Conservation (phyloP, 2,888 invertebrate species). For the Zootermopsis nevadensis region DNA sequence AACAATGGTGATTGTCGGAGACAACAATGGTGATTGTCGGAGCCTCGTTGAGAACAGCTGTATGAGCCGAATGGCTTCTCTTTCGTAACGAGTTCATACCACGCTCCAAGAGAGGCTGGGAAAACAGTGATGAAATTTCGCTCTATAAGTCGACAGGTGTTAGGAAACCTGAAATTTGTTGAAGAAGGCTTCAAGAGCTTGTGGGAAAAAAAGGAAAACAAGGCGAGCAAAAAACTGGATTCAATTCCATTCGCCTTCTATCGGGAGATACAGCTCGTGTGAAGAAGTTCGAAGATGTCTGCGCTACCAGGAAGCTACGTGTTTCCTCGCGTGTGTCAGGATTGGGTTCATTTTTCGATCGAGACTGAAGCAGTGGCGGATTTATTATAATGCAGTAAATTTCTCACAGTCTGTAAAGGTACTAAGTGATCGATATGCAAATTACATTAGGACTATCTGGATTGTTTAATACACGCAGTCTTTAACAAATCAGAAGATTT, state of each 20-base stretch:
- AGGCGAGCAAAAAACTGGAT: neutral
- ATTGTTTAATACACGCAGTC: too few relatives aligned
- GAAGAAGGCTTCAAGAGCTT: neutral
- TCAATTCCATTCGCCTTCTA: neutral
- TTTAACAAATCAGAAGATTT: too few relatives aligned
- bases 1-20: too few relatives aligned
- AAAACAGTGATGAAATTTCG: neutral
- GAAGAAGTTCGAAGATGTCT: neutral
- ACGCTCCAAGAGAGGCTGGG: neutral
- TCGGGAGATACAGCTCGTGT: neutral
- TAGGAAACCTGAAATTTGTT: neutral
- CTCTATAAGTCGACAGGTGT: neutral
- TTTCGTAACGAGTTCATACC: too few relatives aligned
- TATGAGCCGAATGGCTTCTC: too few relatives aligned
- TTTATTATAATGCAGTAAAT: too few relatives aligned
- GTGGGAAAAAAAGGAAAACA: too few relatives aligned
- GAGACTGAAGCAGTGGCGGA: neutral
- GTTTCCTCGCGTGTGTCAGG: neutral
- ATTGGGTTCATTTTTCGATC: neutral
- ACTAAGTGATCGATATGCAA: too few relatives aligned
- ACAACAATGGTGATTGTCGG: too few relatives aligned
- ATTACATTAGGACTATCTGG: too few relatives aligned
- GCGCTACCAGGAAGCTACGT: neutral
- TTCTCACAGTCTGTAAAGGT: too few relatives aligned
- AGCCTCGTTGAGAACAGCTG: too few relatives aligned